Conservation (phyloP, 2,888 invertebrate species). For the Cosmorhoe ocellata region DNA sequence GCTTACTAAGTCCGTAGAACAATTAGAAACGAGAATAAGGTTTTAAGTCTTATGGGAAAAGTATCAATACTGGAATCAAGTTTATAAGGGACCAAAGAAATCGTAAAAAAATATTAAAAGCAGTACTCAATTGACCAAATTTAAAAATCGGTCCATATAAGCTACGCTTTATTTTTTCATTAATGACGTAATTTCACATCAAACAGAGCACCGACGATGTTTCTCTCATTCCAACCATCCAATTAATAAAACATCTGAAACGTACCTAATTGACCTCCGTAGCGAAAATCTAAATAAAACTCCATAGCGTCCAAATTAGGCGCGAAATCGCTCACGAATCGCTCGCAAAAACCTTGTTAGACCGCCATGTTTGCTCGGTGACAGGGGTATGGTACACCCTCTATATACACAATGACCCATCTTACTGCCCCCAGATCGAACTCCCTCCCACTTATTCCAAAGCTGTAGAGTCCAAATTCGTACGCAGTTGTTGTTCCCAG, state of each 20-base stretch:
- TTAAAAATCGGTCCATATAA: no score
- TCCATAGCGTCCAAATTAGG: slow-evolving; percentile 71
- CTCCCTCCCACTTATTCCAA: slow-evolving; percentile 30
- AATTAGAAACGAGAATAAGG: no score
- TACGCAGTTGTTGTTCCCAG: slow-evolving; percentile 30
- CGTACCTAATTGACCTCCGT: slow-evolving; percentile 9
- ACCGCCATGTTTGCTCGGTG: slow-evolving; percentile 79
- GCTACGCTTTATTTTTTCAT: no score
- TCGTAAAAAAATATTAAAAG: no score
- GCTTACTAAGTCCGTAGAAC: no score
- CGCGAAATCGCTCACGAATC: slow-evolving; percentile 78
- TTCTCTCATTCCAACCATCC: background rate
- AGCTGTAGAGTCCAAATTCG: slow-evolving; percentile 38
- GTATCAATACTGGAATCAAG: no score
- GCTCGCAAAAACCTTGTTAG: slow-evolving; percentile 77
- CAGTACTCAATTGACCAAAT: no score
- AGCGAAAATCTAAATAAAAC: slow-evolving; percentile 39
- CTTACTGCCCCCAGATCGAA: slow-evolving; percentile 20
- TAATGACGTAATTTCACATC: background rate
- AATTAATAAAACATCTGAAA: slow-evolving; percentile 20
- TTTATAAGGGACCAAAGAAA: no score
- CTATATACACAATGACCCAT: slow-evolving; percentile 75
- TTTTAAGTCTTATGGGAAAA: no score
- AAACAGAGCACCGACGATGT: background rate
- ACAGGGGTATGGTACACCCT: slow-evolving; percentile 78